Evolutionary conservation across 2,113 vertebrate genomes (phyloP).

Genomic region (Nannobrachium achirus): DNA sequence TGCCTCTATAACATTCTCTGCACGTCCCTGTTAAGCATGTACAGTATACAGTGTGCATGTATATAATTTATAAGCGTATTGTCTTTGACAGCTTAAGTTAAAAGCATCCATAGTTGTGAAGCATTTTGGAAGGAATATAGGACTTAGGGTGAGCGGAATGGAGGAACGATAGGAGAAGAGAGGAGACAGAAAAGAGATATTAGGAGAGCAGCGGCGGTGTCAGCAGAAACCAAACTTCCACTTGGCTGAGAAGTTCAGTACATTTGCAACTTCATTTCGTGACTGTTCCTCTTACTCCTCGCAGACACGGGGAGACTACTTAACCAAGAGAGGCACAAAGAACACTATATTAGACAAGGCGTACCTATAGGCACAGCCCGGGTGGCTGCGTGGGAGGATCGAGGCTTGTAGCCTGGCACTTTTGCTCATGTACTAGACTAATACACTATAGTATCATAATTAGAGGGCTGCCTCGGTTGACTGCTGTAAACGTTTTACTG

Average conservation of each 20-base stretch:
- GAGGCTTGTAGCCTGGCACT: not conserved
- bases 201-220: constrained; percentile 21
- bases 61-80: too few relatives aligned
- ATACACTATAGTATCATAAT: too few relatives aligned
- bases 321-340: not conserved
- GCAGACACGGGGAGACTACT: too few relatives aligned
- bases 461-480: too few relatives aligned
- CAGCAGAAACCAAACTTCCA: constrained; percentile 36
- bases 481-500: too few relatives aligned
- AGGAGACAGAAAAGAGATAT: constrained; percentile 35
- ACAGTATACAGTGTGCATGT: not conserved
- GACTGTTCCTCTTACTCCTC: constrained; percentile 21
- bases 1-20: too few relatives aligned
- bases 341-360: not conserved
- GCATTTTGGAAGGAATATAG: not conserved
- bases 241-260: constrained; percentile 42
- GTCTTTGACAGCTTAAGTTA: too few relatives aligned
- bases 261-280: constrained; percentile 41
- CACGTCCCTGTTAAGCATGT: too few relatives aligned
- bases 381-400: not conserved
- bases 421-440: too few relatives aligned
- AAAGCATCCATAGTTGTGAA: not conserved
- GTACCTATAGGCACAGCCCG: too few relatives aligned
- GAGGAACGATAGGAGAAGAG: constrained; percentile 29
- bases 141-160: constrained; percentile 27